Evolutionary conservation across 2,113 vertebrate species (phyloP).

Genomic region (Theristicus caerulescens): DNA sequence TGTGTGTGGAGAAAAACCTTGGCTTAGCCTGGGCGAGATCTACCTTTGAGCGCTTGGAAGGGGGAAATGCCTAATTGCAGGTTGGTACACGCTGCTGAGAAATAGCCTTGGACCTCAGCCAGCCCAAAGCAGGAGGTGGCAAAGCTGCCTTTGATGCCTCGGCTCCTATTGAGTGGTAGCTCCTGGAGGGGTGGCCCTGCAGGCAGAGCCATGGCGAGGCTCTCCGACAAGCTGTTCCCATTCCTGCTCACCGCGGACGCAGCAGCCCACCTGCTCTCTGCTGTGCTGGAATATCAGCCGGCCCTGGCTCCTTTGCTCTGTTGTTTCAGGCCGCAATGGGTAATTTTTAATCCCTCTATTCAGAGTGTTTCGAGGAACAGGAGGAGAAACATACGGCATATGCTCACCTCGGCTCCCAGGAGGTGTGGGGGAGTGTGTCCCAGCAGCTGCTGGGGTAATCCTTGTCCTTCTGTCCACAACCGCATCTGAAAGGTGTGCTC

Average conservation of each 20-base stretch:
- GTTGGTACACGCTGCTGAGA: not conserved
- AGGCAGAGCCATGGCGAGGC: not conserved
- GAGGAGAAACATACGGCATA: constrained; percentile 5
- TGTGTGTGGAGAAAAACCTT: accelerated
- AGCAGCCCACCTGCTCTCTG: not conserved
- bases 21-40: not conserved
- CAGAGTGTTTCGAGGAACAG: not conserved
- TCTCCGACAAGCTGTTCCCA: not conserved
- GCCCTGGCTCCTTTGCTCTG: not conserved
- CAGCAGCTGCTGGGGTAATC: constrained; percentile 8
- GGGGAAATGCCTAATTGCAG: not conserved
- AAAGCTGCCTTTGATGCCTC: not conserved
- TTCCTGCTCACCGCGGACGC: not conserved
- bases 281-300: constrained; percentile 25
- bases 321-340: not conserved
- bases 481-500: not conserved
- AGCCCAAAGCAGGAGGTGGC: not conserved
- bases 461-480: not conserved
- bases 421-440: not conserved
- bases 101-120: not conserved
- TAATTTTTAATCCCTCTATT: constrained; percentile 54
- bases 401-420: constrained; percentile 19
- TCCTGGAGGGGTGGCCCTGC: not conserved
- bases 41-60: not conserved
- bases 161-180: not conserved